Conservation (phyloP, 2,888 invertebrate genomes). For the Caenorhabditis wallacei region DNA sequence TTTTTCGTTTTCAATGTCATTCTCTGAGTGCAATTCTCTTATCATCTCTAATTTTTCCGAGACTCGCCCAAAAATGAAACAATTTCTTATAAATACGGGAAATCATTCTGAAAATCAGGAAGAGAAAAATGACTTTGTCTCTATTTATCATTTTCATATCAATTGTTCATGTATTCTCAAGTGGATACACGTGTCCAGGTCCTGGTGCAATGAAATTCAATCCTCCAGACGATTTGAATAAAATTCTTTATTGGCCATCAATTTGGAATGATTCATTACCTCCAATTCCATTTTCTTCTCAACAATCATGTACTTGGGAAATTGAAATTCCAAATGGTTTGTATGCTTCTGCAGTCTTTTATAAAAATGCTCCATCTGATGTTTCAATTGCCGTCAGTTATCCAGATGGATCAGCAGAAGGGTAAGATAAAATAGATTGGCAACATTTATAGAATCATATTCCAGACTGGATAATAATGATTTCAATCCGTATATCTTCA, state of each 20-base stretch:
- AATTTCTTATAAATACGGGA: conserved; percentile 10
- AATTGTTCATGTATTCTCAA: neutral
- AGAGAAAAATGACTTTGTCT: neutral
- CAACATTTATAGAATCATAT: no score
- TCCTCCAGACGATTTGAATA: conserved; percentile 35
- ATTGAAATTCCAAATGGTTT: conserved; percentile 35
- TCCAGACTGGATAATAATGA: conserved; percentile 36
- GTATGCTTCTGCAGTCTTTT: conserved; percentile 31
- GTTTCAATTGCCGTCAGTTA: conserved; percentile 22
- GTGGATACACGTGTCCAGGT: conserved; percentile 33
- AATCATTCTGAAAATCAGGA: conserved; percentile 1
- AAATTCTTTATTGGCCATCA: conserved; percentile 19
- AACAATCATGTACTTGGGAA: conserved; percentile 41
- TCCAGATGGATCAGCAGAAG: conserved; percentile 18
- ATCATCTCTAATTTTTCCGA: neutral
- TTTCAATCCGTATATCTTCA: conserved; percentile 32
- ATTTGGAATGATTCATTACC: conserved; percentile 52
- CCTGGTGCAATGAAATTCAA: conserved; percentile 17
- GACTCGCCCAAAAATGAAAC: neutral
- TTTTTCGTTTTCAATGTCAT: conserved; percentile 28
- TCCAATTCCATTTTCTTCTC: conserved; percentile 31
- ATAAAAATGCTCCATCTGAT: conserved; percentile 22
- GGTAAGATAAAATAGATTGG: no score
- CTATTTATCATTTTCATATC: neutral
- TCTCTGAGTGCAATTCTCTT: conserved; percentile 15